Percentiles rank a stretch among this genome's conserved stretches.
Evolutionary conservation across 2,797 vertebrate species (phyloP).

Genomic region (Cyprinodon diabolis): DNA sequence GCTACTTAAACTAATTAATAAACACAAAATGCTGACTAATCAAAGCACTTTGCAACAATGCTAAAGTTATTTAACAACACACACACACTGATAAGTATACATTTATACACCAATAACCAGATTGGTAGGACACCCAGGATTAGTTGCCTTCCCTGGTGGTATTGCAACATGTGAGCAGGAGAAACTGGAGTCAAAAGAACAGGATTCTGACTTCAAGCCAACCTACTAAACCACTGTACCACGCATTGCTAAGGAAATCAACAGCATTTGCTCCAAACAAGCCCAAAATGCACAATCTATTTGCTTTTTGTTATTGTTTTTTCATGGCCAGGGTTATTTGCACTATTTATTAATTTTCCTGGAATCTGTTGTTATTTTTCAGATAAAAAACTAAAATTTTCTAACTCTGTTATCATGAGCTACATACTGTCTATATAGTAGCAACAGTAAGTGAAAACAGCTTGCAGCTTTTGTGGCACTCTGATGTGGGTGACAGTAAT

Average conservation of each 20-base stretch:
- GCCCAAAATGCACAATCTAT: background rate
- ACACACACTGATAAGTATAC: background rate
- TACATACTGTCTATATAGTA: background rate
- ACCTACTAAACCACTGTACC: background rate
- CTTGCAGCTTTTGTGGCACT: constrained; percentile 16
- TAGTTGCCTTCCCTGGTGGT: background rate
- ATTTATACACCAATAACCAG: background rate
- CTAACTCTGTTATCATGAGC: background rate
- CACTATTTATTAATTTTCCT: background rate
- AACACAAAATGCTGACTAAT: too few species aligned
- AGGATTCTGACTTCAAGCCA: too few species aligned
- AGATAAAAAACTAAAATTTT: constrained; percentile 2
- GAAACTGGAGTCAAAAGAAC: too few species aligned
- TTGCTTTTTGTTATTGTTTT: background rate
- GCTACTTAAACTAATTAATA: background rate
- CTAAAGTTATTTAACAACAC: too few species aligned
- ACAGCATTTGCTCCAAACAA: background rate
- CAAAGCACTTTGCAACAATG: background rate
- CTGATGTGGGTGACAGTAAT: constrained; percentile 21
- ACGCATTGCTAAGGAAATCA: background rate
- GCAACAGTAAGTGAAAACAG: background rate
- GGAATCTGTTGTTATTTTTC: constrained; percentile 9
- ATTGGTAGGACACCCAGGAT: background rate
- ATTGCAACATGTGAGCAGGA: background rate
- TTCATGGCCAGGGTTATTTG: background rate